These are phyloP conservation scores for Venustoraphidia nigricollis DNA, from an alignment of 2,888 invertebrate species.

Conservation along the genomic window DNA sequence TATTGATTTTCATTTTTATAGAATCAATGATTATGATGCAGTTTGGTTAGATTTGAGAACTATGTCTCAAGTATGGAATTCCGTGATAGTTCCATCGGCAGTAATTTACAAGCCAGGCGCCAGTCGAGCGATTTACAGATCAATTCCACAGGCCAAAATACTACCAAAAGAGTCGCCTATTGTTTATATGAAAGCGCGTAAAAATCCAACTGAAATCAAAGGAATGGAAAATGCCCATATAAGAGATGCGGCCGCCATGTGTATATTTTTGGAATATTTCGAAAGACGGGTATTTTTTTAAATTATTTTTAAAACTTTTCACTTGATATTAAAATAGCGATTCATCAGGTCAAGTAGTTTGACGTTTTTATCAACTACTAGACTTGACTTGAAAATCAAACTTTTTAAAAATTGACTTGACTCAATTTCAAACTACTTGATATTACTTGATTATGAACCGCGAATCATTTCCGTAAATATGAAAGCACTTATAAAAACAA, in stretches of 20 bases:
- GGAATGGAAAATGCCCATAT: slow-evolving; percentile 79
- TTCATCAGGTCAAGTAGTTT: no score
- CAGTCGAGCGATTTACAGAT: slow-evolving; percentile 50
- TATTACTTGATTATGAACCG: no score
- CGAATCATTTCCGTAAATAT: no score
- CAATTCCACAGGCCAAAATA: slow-evolving; percentile 40
- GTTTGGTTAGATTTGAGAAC: slow-evolving; percentile 57
- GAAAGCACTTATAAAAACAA: no score
- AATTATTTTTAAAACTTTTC: background rate
- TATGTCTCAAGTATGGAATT: slow-evolving; percentile 43
- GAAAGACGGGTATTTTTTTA: slow-evolving; percentile 43
- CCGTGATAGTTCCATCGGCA: slow-evolving; percentile 50
- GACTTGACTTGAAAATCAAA: no score
- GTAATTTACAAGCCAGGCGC: slow-evolving; percentile 58
- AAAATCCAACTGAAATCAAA: slow-evolving; percentile 61
- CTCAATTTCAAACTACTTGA: no score
- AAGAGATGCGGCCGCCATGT: slow-evolving; percentile 77
- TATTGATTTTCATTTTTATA: slow-evolving; percentile 21
- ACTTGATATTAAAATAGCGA: no score
- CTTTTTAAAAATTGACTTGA: no score
- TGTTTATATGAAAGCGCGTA: slow-evolving; percentile 70
- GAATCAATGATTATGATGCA: slow-evolving; percentile 50
- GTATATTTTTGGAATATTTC: slow-evolving; percentile 65
- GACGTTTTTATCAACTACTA: no score
- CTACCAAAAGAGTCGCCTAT: slow-evolving; percentile 62